Conservation (phyloP, 2,113 vertebrate species). For the Hyla sarda region DNA sequence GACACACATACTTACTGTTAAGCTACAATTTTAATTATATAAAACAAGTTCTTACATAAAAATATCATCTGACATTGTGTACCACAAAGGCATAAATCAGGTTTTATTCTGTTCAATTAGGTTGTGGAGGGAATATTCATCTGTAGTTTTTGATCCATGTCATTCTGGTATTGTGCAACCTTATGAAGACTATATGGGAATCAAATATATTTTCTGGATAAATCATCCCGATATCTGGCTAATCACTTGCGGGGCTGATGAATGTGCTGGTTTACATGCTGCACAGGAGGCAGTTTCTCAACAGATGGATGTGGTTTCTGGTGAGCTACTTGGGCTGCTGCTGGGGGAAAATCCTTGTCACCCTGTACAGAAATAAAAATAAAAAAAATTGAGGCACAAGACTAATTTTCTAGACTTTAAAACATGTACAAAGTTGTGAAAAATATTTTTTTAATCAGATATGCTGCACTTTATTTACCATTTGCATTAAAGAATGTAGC, state of each 20-base stretch:
- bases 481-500: too few relatives aligned
- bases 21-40: neutral
- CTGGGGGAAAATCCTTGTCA: constrained; percentile 97
- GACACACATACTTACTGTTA: neutral
- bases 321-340: constrained; percentile 96
- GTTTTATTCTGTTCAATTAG: neutral
- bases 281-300: constrained; percentile 81
- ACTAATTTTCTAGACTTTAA: too few relatives aligned
- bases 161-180: neutral
- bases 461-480: too few relatives aligned
- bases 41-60: neutral
- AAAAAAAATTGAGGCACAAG: too few relatives aligned
- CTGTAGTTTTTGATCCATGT: neutral
- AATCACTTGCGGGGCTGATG: constrained; percentile 97
- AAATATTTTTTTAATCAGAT: too few relatives aligned
- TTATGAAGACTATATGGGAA: neutral
- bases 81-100: neutral
- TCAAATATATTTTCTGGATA: neutral
- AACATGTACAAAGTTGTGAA: too few relatives aligned
- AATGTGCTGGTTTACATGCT: constrained; percentile 91
- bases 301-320: constrained; percentile 94
- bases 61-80: neutral
- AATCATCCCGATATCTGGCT: neutral
- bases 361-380: constrained; percentile 74
- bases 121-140: neutral